Conservation (phyloP, 1,140 invertebrate genomes). For the Drosophila grimshawi region DNA sequence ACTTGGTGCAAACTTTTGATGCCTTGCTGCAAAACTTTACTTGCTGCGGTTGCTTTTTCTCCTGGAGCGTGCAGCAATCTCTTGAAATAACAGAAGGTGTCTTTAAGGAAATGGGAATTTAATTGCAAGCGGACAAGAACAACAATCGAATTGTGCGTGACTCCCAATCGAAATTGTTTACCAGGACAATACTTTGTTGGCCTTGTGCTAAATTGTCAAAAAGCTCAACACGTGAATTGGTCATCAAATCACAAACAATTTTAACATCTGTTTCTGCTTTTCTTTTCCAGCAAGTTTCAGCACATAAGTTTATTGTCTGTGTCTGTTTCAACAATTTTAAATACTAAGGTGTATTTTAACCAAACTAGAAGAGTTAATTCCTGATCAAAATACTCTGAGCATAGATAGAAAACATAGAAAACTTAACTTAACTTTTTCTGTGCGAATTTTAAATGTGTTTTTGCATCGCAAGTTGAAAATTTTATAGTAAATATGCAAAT, state of each 20-base stretch:
- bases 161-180: conserved; percentile 6
- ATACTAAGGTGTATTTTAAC: neutral
- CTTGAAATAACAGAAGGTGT: conserved; percentile 23
- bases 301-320: neutral
- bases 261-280: conserved; percentile 13
- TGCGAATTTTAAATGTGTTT: no score
- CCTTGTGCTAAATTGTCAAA: conserved; percentile 13
- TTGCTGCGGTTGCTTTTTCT: conserved; percentile 7
- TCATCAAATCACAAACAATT: conserved; percentile 13
- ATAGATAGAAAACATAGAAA: no score
- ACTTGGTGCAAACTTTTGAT: conserved; percentile 35
- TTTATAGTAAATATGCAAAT: no score
- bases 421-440: no score
- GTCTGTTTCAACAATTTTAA: neutral
- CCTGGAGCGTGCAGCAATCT: conserved; percentile 4
- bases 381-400: neutral
- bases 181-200: conserved; percentile 2
- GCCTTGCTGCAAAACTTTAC: conserved; percentile 18
- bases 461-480: no score
- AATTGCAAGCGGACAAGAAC: conserved; percentile 24
- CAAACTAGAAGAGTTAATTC: neutral
- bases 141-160: conserved; percentile 1
- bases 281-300: neutral
- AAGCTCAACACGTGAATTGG: neutral
- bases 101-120: conserved; percentile 31